A percentile compares a stretch with the other conserved stretches of the same genome.
phyloP scores from a whole-genome alignment of 2,113 vertebrate genomes.

The Calyptommatus sinebrachiatus region DNA sequence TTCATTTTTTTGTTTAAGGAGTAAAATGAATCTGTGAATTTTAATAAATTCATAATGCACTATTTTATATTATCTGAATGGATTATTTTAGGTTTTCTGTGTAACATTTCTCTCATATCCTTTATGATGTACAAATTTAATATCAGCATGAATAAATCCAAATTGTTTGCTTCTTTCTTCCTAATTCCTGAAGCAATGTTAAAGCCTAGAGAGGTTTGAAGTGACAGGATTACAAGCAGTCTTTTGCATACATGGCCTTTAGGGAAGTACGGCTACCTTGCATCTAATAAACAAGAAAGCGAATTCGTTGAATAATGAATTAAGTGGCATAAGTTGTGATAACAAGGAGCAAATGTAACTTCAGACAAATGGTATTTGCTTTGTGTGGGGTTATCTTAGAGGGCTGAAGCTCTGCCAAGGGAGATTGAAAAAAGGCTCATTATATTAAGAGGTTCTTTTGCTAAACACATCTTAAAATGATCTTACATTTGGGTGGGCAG shows the following conservation, averaged over 20 bases:
- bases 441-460: constrained; percentile 79
- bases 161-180: constrained; percentile 77
- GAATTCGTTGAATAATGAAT: constrained; percentile 83
- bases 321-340: constrained; percentile 81
- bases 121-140: constrained; percentile 74
- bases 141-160: constrained; percentile 79
- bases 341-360: constrained; percentile 83
- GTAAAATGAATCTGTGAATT: constrained; percentile 31
- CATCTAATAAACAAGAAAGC: constrained; percentile 85
- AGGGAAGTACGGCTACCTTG: constrained; percentile 80
- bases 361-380: constrained; percentile 81
- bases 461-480: constrained; percentile 74
- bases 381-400: constrained; percentile 79
- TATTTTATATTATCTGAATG: constrained; percentile 46
- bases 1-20: constrained; percentile 11
- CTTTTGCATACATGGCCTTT: constrained; percentile 83
- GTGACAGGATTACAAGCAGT: constrained; percentile 84
- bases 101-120: constrained; percentile 62
- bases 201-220: constrained; percentile 78
- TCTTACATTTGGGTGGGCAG: constrained; percentile 52
- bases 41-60: constrained; percentile 33
- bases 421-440: constrained; percentile 73
- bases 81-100: constrained; percentile 52
- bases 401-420: constrained; percentile 70
- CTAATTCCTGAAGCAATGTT: constrained; percentile 79